A percentile compares a stretch with the other conserved stretches of the same genome.
These are phyloP conservation scores for Leucophora obtusa DNA, from an alignment of 2,888 invertebrate species.

Conservation along the genomic window DNA sequence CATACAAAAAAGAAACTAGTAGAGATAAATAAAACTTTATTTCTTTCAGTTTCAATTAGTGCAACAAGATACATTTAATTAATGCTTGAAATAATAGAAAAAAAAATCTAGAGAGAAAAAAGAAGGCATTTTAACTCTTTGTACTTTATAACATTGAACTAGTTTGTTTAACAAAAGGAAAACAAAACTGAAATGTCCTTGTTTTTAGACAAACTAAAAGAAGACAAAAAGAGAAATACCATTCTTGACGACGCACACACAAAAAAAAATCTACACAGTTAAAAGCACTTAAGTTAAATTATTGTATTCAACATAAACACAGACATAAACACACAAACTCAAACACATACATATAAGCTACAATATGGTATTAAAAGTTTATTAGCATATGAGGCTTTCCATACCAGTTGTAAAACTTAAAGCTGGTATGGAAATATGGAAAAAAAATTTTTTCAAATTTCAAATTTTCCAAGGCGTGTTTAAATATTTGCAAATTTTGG, in stretches of 20 bases:
- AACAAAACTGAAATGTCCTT: slow-evolving; percentile 33
- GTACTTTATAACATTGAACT: slow-evolving; percentile 50
- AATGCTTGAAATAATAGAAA: slow-evolving; percentile 15
- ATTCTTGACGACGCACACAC: slow-evolving; percentile 40
- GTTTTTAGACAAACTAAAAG: slow-evolving; percentile 18
- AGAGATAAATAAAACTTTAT: background rate
- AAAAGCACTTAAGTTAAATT: slow-evolving; percentile 58
- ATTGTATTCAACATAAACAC: slow-evolving; percentile 33
- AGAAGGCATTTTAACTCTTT: slow-evolving; percentile 3
- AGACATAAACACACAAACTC: background rate
- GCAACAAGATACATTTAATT: background rate
- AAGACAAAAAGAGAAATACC: slow-evolving; percentile 6
- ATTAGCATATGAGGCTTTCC: background rate
- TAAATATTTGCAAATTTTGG: too few relatives aligned
- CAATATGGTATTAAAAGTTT: background rate
- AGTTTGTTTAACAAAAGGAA: slow-evolving; percentile 20
- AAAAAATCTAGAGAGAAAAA: slow-evolving; percentile 9
- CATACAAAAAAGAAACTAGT: too few relatives aligned
- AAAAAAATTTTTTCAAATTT: too few relatives aligned
- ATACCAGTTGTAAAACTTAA: too few relatives aligned
- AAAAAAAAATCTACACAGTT: slow-evolving; percentile 25
- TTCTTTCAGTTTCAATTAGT: background rate
- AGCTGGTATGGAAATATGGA: too few relatives aligned
- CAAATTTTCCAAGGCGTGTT: too few relatives aligned
- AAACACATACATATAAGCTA: background rate